phyloP scores from a whole-genome alignment of 2,113 vertebrate genomes.

The Chauna torquata region DNA sequence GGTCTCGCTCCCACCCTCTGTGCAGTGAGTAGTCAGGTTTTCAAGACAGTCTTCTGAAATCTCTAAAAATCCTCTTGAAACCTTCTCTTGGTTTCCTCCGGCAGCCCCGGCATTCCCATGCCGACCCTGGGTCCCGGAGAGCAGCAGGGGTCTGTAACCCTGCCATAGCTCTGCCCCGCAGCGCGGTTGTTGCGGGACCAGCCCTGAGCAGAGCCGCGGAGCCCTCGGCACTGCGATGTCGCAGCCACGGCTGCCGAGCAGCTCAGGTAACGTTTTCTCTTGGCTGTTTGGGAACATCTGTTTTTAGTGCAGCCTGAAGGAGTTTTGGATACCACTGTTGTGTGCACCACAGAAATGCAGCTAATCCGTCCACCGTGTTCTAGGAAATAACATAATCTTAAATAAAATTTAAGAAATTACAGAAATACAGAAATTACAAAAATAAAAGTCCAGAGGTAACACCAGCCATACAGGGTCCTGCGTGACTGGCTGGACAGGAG shows the following conservation, averaged over 20 bases:
- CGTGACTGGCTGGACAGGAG: not conserved
- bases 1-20: not conserved
- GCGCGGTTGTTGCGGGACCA: not conserved
- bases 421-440: not conserved
- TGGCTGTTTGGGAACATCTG: not conserved
- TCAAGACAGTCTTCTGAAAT: not conserved
- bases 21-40: not conserved
- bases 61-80: not conserved
- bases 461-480: rapidly evolving
- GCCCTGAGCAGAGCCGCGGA: no score
- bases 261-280: not conserved
- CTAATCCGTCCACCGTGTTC: not conserved
- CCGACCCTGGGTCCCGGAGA: not conserved
- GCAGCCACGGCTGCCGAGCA: rapidly evolving
- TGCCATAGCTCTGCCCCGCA: not conserved
- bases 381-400: not conserved
- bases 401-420: not conserved
- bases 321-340: not conserved
- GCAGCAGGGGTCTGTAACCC: not conserved
- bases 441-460: not conserved
- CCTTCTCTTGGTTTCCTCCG: not conserved
- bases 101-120: not conserved
- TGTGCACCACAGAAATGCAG: rapidly evolving
- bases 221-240: not conserved
- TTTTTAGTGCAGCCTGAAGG: not conserved